Conservation (phyloP, 1,140 invertebrate genomes). For the Augochlora pura region DNA sequence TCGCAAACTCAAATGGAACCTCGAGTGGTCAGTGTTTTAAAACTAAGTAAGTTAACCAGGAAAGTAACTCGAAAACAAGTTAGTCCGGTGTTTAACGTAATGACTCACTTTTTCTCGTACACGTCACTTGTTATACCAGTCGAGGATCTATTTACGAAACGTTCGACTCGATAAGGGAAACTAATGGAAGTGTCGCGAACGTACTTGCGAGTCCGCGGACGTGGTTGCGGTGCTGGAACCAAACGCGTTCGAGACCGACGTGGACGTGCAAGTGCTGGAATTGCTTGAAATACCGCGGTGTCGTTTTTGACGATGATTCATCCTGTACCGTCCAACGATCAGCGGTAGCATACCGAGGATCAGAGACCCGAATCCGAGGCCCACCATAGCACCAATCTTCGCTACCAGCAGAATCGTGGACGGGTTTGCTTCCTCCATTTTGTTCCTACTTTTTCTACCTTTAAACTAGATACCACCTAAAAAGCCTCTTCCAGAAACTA, state of each 20-base stretch:
- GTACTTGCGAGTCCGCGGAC: constrained; percentile 54
- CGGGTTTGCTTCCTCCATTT: constrained; percentile 49
- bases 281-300: constrained; percentile 70
- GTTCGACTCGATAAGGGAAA: background rate
- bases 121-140: background rate
- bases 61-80: too few relatives aligned
- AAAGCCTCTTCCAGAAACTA: too few relatives aligned
- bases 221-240: constrained; percentile 28
- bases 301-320: constrained; percentile 64
- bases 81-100: too few relatives aligned
- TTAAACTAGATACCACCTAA: background rate
- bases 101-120: too few relatives aligned
- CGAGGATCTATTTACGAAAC: background rate
- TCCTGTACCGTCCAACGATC: constrained; percentile 76
- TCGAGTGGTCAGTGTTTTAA: too few relatives aligned
- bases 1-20: too few relatives aligned
- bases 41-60: too few relatives aligned
- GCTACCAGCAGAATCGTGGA: constrained; percentile 71
- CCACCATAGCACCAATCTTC: constrained; percentile 82
- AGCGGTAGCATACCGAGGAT: constrained; percentile 81
- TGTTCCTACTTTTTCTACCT: background rate
- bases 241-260: constrained; percentile 57
- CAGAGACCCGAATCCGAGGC: constrained; percentile 81
- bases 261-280: constrained; percentile 65
- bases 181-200: constrained; percentile 1